phyloP scores from a whole-genome alignment of 2,113 vertebrate genomes.

The Hydropotes inermis region DNA sequence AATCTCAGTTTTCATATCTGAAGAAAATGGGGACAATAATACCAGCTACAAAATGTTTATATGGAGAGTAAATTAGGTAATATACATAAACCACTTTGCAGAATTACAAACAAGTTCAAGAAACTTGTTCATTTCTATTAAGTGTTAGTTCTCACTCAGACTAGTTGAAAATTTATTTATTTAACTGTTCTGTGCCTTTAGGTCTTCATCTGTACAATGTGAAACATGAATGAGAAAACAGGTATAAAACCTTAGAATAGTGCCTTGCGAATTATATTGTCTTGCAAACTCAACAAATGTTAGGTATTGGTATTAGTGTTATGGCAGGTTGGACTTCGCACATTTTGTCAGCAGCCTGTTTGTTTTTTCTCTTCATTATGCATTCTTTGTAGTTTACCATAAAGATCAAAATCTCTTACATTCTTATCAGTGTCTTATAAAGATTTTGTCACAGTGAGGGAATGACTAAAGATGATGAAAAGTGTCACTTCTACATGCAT shows the following conservation, averaged over 20 bases:
- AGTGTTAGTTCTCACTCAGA: background rate
- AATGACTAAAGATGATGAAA: background rate
- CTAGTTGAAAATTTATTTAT: background rate
- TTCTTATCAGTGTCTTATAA: background rate
- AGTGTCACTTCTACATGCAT: background rate
- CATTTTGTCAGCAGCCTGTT: background rate
- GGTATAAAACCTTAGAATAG: background rate
- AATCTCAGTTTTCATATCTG: background rate
- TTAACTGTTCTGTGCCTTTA: background rate
- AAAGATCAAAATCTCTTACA: background rate
- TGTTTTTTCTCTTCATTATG: background rate
- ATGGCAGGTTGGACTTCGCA: background rate
- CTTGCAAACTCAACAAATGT: background rate
- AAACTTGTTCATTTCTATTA: background rate
- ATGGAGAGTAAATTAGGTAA: background rate
- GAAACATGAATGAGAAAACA: background rate
- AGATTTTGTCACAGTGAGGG: background rate
- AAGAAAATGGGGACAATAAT: background rate
- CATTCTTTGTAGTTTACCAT: background rate
- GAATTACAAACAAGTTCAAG: background rate
- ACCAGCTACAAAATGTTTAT: background rate
- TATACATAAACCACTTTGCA: background rate
- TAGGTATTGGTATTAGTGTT: background rate
- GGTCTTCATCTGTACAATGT: background rate
- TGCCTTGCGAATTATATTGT: background rate